Base-by-base conservation (phyloP, 2,797 vertebrate genomes). In the Sciaenops ocellatus region DNA sequence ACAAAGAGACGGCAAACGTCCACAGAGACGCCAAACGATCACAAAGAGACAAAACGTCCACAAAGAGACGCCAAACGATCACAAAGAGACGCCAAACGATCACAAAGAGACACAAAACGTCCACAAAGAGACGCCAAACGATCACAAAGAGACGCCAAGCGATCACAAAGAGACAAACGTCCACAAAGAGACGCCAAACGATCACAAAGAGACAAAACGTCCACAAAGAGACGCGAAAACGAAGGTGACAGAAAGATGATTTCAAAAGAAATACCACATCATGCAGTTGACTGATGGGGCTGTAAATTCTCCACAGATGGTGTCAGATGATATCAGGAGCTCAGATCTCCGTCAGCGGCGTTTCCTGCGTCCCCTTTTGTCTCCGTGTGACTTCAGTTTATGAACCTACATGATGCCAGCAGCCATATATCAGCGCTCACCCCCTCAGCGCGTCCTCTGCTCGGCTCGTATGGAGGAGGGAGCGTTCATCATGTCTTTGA, bases 401-500 rank as follows among this genome's bases (percentile, higher is more conserved):
- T 84, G 76, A 81, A 87, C 77, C 66, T 69, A 16, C 61, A 30
- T 26, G 6, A 75, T 67, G 85, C 80, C 71, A 67, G 11, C 66
- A 64, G 78, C 59, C 72, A 56, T 85, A 77, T 17, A 26, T 89
- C 87, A 82, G n/a, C 50, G n/a, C 60, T 38, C 34, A 38, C 34
- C 63, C 65, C 50, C 47, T 52, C 51, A 6, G 50, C 28, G 61
- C 3, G 46, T 74, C 76, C 83, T 30, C 72, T 0, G 56, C 70
- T 59, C 51, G 28, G 24, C 66, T 30, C 6, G 30, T 3, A 9
- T 6, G 0, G 41, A 24, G 48, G 34, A 9, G 55, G 41, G 72
- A 42, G 60, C 70, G 82, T 88, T 41, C 69, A 80, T 92, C 89
- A 84, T n/a, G 56, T 81, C 83, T 20, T 17, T 11, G 50, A 44